These are phyloP conservation scores for Euclidia mi DNA, from an alignment of 2,888 invertebrate genomes.

Conservation along the genomic window DNA sequence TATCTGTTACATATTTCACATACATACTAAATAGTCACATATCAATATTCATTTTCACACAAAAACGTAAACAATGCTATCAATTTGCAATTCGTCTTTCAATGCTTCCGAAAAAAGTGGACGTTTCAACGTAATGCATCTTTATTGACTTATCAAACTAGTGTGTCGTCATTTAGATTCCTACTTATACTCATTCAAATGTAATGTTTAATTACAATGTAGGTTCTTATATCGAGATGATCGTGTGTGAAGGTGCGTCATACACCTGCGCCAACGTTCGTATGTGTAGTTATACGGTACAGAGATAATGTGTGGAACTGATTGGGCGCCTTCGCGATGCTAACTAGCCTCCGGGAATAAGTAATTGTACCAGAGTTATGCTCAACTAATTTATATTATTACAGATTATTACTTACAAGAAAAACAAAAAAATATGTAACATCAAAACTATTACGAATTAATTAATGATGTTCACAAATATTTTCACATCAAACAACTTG, in stretches of 20 bases:
- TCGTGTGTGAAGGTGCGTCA: conserved; percentile 26
- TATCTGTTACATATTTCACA: too few relatives aligned
- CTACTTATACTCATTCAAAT: conserved; percentile 23
- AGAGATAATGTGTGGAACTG: conserved; percentile 32
- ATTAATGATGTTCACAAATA: conserved; percentile 45
- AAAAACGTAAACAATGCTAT: not conserved
- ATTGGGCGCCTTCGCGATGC: conserved; percentile 28
- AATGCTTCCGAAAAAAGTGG: conserved; percentile 22
- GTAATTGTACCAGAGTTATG: conserved; percentile 37
- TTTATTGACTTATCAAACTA: conserved; percentile 31
- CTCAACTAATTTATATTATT: conserved; percentile 30
- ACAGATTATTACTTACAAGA: too few relatives aligned
- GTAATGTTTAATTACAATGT: conserved; percentile 24
- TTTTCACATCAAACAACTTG: conserved; percentile 53
- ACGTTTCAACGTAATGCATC: conserved; percentile 19
- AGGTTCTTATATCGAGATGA: conserved; percentile 29
- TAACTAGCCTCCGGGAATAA: conserved; percentile 35
- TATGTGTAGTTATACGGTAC: too few relatives aligned
- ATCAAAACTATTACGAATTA: conserved; percentile 46
- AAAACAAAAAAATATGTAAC: conserved; percentile 18
- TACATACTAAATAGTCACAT: not conserved
- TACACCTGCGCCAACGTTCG: conserved; percentile 40
- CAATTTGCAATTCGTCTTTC: conserved; percentile 21
- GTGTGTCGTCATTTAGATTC: conserved; percentile 25
- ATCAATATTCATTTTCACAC: conserved; percentile 6